These are phyloP conservation scores for Paradoxurus hermaphroditus DNA, from an alignment of 2,113 vertebrate genomes.

Conservation along the genomic window DNA sequence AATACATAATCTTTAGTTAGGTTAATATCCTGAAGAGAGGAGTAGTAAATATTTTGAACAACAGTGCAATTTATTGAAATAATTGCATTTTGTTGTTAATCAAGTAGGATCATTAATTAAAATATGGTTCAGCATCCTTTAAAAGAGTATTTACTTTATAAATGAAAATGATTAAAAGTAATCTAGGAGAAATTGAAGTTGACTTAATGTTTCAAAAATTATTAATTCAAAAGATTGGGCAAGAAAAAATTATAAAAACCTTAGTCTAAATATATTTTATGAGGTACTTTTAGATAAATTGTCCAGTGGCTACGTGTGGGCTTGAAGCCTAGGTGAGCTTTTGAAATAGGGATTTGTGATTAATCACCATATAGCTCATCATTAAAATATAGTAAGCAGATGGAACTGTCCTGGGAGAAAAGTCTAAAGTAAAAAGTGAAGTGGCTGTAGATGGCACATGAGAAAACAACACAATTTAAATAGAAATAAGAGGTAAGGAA, in stretches of 20 bases:
- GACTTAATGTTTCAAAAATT: not conserved
- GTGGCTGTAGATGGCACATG: not conserved
- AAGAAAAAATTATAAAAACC: not conserved
- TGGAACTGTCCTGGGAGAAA: not conserved
- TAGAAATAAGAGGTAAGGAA: not conserved
- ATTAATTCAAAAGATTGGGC: not conserved
- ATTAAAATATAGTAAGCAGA: not conserved
- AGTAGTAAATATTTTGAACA: not conserved
- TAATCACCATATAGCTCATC: not conserved
- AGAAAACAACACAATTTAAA: not conserved
- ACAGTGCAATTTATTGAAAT: not conserved
- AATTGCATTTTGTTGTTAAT: not conserved
- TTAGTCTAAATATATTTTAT: not conserved
- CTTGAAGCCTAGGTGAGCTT: not conserved
- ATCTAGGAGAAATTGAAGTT: not conserved
- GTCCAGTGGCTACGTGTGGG: not conserved
- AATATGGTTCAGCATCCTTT: not conserved
- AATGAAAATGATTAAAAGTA: not conserved
- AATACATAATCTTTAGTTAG: not conserved
- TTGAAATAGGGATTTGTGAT: not conserved
- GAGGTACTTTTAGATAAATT: not conserved
- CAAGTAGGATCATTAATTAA: not conserved
- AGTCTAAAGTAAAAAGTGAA: not conserved
- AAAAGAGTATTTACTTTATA: not conserved
- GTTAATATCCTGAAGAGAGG: not conserved